Base-by-base conservation (phyloP, 2,888 invertebrate genomes). In the Microctonus hyperodae region DNA sequence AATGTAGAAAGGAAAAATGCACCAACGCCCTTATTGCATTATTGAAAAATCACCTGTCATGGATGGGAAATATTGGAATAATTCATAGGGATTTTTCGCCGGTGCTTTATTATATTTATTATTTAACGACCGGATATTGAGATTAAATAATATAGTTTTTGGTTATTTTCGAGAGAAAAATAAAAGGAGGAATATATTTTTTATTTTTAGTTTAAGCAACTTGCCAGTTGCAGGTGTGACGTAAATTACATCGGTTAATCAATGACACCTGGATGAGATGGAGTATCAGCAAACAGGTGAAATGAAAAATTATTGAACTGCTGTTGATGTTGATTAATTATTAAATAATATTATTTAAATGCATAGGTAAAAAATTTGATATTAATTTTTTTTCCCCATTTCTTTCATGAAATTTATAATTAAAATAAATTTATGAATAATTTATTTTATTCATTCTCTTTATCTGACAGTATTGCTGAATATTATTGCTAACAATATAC, bases 401-500 rank as follows among this genome's bases (percentile, higher is more conserved):
- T n/a, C n/a, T n/a, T n/a, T n/a, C n/a, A n/a, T n/a, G n/a, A n/a
- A n/a, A n/a, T n/a, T n/a, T n/a, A n/a, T n/a, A n/a, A n/a, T n/a
- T n/a, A n/a, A n/a, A n/a, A n/a, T n/a, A n/a, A n/a, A n/a, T n/a
- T n/a, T n/a, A n/a, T n/a, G n/a, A n/a, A n/a, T n/a, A n/a, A n/a
- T n/a, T n/a, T n/a, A n/a, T n/a, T n/a, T n/a, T n/a, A n/a, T n/a
- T n/a, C n/a, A n/a, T n/a, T n/a, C n/a, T n/a, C n/a, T n/a, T n/a
- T n/a, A n/a, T n/a, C n/a, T 80, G 72, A 78, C 37, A 37, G n/a
- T 11, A 37, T 82, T 82, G 83, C 81, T 82, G 80, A 83, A 83
- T 81, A 81, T 82, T 82, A 82, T 79, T 79, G 82, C 80, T 79
- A 81, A 82, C 82, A 83, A 83, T 81, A 78, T 78, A 80, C 80